Conservation (phyloP, 2,888 invertebrate genomes). For the Pyralis farinalis region DNA sequence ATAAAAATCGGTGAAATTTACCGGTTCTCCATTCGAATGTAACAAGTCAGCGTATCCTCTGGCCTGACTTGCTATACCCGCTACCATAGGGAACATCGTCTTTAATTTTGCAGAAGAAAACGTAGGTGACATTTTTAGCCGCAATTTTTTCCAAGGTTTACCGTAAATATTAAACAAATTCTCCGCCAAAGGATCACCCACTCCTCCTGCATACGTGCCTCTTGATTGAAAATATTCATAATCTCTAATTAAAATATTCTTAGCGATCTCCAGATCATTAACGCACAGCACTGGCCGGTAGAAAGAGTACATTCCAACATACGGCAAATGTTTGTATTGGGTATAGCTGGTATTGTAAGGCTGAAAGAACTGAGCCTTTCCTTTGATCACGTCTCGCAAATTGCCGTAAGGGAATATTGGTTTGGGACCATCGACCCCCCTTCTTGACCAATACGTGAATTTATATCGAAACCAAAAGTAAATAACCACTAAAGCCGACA, state of each 20-base stretch:
- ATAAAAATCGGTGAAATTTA: constrained; percentile 79
- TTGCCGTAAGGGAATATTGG: constrained; percentile 84
- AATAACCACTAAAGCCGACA: constrained; percentile 31
- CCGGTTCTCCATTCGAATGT: constrained; percentile 40
- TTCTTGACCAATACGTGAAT: constrained; percentile 81
- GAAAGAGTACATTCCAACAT: constrained; percentile 83
- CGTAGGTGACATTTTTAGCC: constrained; percentile 83
- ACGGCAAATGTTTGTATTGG: constrained; percentile 69
- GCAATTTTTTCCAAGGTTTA: constrained; percentile 82
- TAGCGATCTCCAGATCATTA: constrained; percentile 82
- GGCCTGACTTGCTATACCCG: constrained; percentile 78
- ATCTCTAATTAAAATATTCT: constrained; percentile 81
- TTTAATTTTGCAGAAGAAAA: constrained; percentile 86
- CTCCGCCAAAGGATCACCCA: constrained; percentile 81
- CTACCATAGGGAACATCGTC: constrained; percentile 82
- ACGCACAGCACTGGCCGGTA: constrained; percentile 82
- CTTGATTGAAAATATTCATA: constrained; percentile 84
- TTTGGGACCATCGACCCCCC: constrained; percentile 77
- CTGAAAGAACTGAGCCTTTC: constrained; percentile 81
- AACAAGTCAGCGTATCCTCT: constrained; percentile 52
- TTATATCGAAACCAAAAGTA: constrained; percentile 62
- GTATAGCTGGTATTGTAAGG: constrained; percentile 81
- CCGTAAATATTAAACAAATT: constrained; percentile 82
- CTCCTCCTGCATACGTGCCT: constrained; percentile 82
- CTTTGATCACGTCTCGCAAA: constrained; percentile 73